Conservation (phyloP, 2,888 invertebrate species). For the Creontiades dilutus region DNA sequence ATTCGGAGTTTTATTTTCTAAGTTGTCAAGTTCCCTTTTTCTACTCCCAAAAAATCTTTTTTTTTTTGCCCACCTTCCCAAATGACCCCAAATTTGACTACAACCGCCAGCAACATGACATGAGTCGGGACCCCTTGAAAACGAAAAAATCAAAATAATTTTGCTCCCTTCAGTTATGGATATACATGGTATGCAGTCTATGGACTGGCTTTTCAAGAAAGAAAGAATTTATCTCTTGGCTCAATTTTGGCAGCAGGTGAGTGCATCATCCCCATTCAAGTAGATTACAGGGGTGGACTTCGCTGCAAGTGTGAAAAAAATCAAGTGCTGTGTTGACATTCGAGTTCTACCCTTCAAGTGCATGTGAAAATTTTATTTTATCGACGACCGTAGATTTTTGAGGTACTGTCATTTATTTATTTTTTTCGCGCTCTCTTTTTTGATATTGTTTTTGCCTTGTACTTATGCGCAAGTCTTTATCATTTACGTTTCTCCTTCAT, state of each 20-base stretch:
- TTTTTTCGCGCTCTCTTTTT: conserved; percentile 69
- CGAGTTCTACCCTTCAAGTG: conserved; percentile 71
- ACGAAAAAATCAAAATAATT: not conserved
- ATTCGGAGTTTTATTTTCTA: conserved; percentile 13
- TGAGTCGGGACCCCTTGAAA: conserved; percentile 37
- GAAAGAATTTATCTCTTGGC: conserved; percentile 95
- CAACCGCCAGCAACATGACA: conserved; percentile 53
- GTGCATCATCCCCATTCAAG: conserved; percentile 77
- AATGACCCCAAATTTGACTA: conserved; percentile 21
- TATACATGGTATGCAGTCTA: conserved; percentile 95
- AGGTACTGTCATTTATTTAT: conserved; percentile 74
- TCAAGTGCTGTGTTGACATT: conserved; percentile 70
- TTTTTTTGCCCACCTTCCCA: not conserved
- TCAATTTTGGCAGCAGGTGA: conserved; percentile 98
- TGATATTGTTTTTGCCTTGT: conserved; percentile 57
- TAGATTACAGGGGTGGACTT: conserved; percentile 69
- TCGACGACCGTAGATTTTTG: conserved; percentile 70
- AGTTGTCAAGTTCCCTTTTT: conserved; percentile 8
- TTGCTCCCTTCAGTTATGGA: conserved; percentile 81
- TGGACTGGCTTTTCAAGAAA: conserved; percentile 98
- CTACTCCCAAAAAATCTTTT: conserved; percentile 12
- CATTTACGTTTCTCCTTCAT: not conserved
- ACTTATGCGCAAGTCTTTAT: not conserved
- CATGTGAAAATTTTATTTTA: conserved; percentile 72
- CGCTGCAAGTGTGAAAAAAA: conserved; percentile 66